Evolutionary conservation across 2,888 invertebrate species (phyloP), one percentile per base, ranked within the genome.

Genomic region (Amiota mariae): DNA sequence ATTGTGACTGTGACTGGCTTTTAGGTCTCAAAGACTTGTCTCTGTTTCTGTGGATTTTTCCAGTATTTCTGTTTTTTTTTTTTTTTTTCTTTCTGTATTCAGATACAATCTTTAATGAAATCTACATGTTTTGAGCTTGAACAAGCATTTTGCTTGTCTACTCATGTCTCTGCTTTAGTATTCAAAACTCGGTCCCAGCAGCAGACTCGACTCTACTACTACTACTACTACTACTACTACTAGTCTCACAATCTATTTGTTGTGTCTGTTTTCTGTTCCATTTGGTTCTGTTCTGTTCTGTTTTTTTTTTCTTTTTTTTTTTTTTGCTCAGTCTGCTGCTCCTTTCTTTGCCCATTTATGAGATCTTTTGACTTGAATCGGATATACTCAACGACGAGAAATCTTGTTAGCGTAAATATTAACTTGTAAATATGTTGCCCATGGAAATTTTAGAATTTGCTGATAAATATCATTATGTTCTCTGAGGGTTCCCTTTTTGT

Each of bases 391-490:
- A 70, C 74, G 75, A 77, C 75, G 77, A 80, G 75, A 80, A 80
- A 86, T 87, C 88, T 87, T 86, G 88, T 88, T 88, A 87, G 87
- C 86, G 85, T 81, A 88, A 87, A 88, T 88, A 87, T 87, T 88
- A 87, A 87, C 87, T 88, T 88, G 88, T 87, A 87, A 88, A 86
- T 88, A 85, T 87, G 88, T 87, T 88, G 85, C 84, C 86, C 81
- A 81, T 85, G 84, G 82, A 86, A 88, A 85, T 87, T 79, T 80
- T 82, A 81, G 82, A 88, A 87, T 86, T 36, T 76, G 81, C 82
- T 84, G 84, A 84, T 84, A 86, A 84, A 86, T 86, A 84, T 84
- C 86, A 85, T 86, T 86, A 85, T 78, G 82, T 82, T 64, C 18
- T 24, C 48, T 51, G 20, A n/a, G 15, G 18, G 20, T 15, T 59